phyloP scores from a whole-genome alignment of 2,888 invertebrate genomes.

The Hirtodrosophila histrioides region DNA sequence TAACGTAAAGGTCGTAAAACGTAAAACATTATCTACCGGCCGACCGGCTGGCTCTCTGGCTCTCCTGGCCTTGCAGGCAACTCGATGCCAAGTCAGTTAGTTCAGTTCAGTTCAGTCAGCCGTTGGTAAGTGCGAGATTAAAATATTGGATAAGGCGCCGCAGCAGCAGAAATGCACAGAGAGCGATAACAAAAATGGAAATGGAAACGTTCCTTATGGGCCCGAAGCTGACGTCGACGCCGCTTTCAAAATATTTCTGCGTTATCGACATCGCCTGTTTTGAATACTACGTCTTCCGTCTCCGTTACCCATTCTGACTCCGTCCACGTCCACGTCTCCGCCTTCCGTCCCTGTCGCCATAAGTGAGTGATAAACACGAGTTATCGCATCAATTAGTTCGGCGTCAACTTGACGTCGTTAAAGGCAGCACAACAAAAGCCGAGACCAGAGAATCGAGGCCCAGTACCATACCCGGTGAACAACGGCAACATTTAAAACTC shows the following conservation, averaged over 20 bases:
- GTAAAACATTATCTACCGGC: conserved; percentile 47
- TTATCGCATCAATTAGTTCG: conserved; percentile 80
- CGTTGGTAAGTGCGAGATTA: conserved; percentile 76
- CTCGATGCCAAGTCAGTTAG: conserved; percentile 33
- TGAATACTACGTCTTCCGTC: conserved; percentile 42
- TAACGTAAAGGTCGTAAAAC: conserved; percentile 53
- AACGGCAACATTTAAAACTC: conserved; percentile 4
- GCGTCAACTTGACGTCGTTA: conserved; percentile 79
- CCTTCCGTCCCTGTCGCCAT: conserved; percentile 38
- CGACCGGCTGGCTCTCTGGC: conserved; percentile 24
- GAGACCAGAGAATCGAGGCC: conserved; percentile 4
- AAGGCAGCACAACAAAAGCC: conserved; percentile 53
- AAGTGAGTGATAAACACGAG: conserved; percentile 78
- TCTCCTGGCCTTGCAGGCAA: conserved; percentile 31
- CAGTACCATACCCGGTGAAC: conserved; percentile 8
- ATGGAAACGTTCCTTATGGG: conserved; percentile 59
- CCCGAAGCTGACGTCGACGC: conserved; percentile 21
- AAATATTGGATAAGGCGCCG: conserved; percentile 68
- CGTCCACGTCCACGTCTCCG: conserved; percentile 7
- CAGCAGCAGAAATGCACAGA: conserved; percentile 63
- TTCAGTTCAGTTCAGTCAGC: conserved; percentile 36
- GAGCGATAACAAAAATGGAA: conserved; percentile 66
- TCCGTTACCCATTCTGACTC: conserved; percentile 3
- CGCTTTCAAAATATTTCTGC: conserved; percentile 64
- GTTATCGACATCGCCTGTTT: conserved; percentile 64